Evolutionary conservation across 2,888 invertebrate species (phyloP), one percentile per base, ranked within the genome.

Genomic region (Scaeva pyrastri): DNA sequence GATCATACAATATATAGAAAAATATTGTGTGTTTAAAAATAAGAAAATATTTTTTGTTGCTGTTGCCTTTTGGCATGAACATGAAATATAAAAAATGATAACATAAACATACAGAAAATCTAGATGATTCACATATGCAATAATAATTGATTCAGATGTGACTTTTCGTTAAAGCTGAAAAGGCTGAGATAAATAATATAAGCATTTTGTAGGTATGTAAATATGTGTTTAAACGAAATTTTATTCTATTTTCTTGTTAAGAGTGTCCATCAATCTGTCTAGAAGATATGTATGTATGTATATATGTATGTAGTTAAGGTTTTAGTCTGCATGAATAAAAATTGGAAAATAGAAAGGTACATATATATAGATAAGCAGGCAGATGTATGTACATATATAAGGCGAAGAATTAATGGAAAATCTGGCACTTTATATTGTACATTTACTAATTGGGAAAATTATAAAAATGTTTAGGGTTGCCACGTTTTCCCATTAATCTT

Each of bases 401-500:
- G 43, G 14, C 21, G 50, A 75, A 66, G 41, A 76, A 76, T 81
- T 68, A 77, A 81, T 81, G 77, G 77, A 81, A 81, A 86, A 50
- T 70, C 77, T 76, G 81, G 74, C 83, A 64, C 31, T 72, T 75
- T 71, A 68, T 48, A 52, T 74, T 66, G 1, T 31, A 48, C 19
- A 66, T 74, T 74, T 26, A 68, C 56, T 56, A 72, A 73, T 84
- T 81, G 64, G 55, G 56, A 70, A 41, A 68, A 68, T 68, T 76
- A 72, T 23, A 73, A 26, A 21, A 74, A 74, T 80, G 78, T 71
- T 86, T 88, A 88, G 88, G 88, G 88, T 88, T 88, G 88, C 88
- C 88, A 88, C 88, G 79, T 88, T 87, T 68, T 88, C 76, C 83
- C 82, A 87, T 85, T 81, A 76, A 79, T 84, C 58, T 73, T 75